These are phyloP conservation scores for Cheilosia vulpina DNA, from an alignment of 2,888 invertebrate species.

Conservation along the genomic window DNA sequence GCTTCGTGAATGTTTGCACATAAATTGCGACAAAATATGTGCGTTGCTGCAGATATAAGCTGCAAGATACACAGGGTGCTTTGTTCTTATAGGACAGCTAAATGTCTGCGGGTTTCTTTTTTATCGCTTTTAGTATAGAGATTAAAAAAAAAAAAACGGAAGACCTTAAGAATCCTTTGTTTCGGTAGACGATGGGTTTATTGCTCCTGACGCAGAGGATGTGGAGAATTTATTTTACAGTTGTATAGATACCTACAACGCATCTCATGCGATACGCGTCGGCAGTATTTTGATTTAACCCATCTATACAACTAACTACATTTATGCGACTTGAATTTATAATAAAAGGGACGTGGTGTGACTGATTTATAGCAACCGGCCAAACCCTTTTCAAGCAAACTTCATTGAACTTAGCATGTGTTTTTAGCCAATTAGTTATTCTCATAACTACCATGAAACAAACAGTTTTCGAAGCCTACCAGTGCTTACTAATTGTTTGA, in stretches of 20 bases:
- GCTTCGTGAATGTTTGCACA: conserved; percentile 43
- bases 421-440: not conserved
- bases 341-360: too few relatives aligned
- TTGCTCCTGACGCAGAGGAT: conserved; percentile 44
- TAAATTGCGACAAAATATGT: conserved; percentile 29
- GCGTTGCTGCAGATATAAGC: not conserved
- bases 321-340: too few relatives aligned
- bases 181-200: conserved; percentile 53
- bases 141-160: conserved; percentile 6
- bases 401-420: not conserved
- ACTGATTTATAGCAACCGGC: too few relatives aligned
- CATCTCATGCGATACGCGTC: not conserved
- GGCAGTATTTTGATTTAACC: not conserved
- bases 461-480: too few relatives aligned
- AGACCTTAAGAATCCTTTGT: conserved; percentile 48
- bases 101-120: conserved; percentile 18
- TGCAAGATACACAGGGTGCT: conserved; percentile 22
- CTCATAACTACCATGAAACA: too few relatives aligned
- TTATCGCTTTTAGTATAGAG: not conserved
- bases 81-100: conserved; percentile 32
- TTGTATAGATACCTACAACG: not conserved
- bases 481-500: conserved; percentile 9
- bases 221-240: conserved; percentile 1
- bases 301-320: not conserved
- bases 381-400: too few relatives aligned